Percentiles rank a stretch among this genome's conserved stretches.
phyloP scores from a whole-genome alignment of 2,888 invertebrate genomes.

The Monochamus alternatus region DNA sequence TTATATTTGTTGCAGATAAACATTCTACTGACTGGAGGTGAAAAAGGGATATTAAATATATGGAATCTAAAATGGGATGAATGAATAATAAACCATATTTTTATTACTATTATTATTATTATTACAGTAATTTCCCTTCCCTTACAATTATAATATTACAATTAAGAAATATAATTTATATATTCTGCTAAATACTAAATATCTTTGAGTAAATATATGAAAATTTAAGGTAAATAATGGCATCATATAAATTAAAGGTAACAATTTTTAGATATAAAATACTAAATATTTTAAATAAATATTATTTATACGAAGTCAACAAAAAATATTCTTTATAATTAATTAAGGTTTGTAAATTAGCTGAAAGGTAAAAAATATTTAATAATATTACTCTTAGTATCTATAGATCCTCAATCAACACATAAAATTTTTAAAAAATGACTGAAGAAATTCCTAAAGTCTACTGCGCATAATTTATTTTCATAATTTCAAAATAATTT shows the following conservation, averaged over 20 bases:
- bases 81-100: not conserved
- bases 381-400: constrained; percentile 45
- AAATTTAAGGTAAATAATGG: constrained; percentile 42
- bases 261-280: constrained; percentile 37
- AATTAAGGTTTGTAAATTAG: constrained; percentile 37
- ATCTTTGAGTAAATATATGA: constrained; percentile 39
- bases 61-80: constrained; percentile 72
- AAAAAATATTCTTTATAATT: constrained; percentile 27
- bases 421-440: constrained; percentile 44
- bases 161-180: constrained; percentile 31
- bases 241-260: constrained; percentile 42
- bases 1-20: constrained; percentile 72
- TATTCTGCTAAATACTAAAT: constrained; percentile 41
- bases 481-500: constrained; percentile 45
- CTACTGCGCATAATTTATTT: constrained; percentile 48
- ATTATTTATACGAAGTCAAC: constrained; percentile 4
- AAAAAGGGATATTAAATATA: constrained; percentile 78
- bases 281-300: constrained; percentile 30
- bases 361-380: constrained; percentile 40
- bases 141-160: constrained; percentile 42
- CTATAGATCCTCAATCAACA: constrained; percentile 56
- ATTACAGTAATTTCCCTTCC: constrained; percentile 53
- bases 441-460: constrained; percentile 45
- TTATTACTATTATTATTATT: constrained; percentile 42
- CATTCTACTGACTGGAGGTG: constrained; percentile 81